Conservation (phyloP, 2,113 vertebrate genomes). For the Drymodes brunneopygia region DNA sequence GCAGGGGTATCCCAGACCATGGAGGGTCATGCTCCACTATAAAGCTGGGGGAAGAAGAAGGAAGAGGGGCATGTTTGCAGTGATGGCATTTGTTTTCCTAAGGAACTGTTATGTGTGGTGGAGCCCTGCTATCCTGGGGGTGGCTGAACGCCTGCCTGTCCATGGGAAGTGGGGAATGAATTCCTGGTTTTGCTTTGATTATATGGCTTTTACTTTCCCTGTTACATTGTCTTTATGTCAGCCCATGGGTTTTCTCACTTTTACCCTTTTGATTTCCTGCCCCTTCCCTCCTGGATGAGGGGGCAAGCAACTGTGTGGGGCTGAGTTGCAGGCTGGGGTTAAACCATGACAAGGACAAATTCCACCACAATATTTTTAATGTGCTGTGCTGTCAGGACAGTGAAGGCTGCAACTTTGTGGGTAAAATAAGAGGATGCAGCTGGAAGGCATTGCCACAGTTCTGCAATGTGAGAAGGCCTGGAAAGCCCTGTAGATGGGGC, state of each 20-base stretch:
- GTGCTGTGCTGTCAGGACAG: neutral
- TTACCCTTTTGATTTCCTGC: neutral
- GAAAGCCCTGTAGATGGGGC: neutral
- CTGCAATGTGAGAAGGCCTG: neutral
- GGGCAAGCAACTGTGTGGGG: neutral
- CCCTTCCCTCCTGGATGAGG: neutral
- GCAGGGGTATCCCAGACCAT: neutral
- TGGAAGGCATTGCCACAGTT: neutral
- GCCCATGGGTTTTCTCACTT: neutral
- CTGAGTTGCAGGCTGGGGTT: neutral
- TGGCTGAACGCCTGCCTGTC: neutral
- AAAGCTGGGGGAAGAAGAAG: neutral
- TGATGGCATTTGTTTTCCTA: neutral
- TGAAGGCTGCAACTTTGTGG: neutral
- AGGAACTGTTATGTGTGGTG: neutral
- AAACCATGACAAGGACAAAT: neutral
- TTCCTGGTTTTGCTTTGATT: neutral
- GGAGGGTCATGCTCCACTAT: rapidly evolving
- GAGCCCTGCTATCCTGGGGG: neutral
- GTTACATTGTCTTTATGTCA: neutral
- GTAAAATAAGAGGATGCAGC: neutral
- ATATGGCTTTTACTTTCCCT: neutral
- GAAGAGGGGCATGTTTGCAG: neutral
- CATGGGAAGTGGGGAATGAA: neutral
- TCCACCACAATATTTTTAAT: neutral